Conservation (phyloP, 2,888 invertebrate species). For the Pristionchus arcanus region DNA sequence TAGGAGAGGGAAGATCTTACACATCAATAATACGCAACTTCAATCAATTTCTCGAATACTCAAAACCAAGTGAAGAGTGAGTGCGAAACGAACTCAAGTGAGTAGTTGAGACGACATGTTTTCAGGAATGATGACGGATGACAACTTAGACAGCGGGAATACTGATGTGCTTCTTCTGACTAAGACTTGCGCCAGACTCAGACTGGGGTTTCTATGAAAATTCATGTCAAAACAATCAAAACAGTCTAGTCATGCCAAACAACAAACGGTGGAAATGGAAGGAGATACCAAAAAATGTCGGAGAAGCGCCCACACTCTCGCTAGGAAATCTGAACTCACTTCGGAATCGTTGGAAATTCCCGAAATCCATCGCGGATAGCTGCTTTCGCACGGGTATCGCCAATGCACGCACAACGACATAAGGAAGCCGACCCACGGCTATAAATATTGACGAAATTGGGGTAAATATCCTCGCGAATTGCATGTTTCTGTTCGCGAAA, state of each 20-base stretch:
- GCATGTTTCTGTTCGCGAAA: not conserved
- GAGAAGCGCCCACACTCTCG: not conserved
- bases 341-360: slow-evolving; percentile 16
- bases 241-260: not conserved
- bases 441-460: not conserved
- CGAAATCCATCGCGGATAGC: slow-evolving; percentile 12
- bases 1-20: too few species aligned
- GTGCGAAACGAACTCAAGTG: not conserved
- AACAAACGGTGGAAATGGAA: not conserved
- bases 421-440: not conserved
- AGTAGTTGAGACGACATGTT: slow-evolving; percentile 11
- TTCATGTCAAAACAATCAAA: not conserved
- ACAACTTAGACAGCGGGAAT: not conserved
- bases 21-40: not conserved
- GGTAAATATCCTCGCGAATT: not conserved
- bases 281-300: not conserved
- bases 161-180: not conserved
- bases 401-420: slow-evolving; percentile 1
- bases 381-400: not conserved
- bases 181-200: not conserved
- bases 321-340: slow-evolving; percentile 1
- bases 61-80: not conserved
- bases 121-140: not conserved
- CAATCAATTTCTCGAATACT: not conserved
- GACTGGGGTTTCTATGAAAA: not conserved